A percentile compares a stretch with the other conserved stretches of the same genome.
phyloP scores from a whole-genome alignment of 2,888 invertebrate genomes.

The Erebia ligea region DNA sequence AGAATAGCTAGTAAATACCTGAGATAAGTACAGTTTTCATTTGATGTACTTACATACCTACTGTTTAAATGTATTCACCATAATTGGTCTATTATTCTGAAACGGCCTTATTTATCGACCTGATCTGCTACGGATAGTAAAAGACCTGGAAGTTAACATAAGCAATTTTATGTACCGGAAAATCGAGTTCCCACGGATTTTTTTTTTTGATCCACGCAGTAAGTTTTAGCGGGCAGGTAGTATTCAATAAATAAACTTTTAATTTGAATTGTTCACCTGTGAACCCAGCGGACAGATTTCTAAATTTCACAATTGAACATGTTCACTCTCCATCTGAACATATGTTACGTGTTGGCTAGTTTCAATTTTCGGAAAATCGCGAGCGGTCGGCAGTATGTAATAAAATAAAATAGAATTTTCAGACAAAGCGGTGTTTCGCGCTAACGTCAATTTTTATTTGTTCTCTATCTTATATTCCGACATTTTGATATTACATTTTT shows the following conservation, averaged over 20 bases:
- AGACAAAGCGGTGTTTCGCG: slow-evolving; percentile 29
- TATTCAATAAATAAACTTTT: neutral
- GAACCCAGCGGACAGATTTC: slow-evolving; percentile 14
- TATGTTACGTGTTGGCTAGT: slow-evolving; percentile 26
- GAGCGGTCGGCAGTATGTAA: slow-evolving; percentile 27
- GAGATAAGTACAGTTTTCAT: too few species aligned
- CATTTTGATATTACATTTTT: slow-evolving; percentile 25
- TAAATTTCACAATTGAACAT: slow-evolving; percentile 24
- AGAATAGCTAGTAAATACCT: too few species aligned
- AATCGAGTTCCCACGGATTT: too few species aligned
- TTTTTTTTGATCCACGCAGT: neutral
- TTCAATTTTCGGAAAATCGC: slow-evolving; percentile 29
- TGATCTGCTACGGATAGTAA: too few species aligned
- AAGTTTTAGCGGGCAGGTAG: too few species aligned
- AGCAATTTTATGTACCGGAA: too few species aligned
- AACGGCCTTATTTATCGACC: too few species aligned
- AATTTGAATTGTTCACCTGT: slow-evolving; percentile 21
- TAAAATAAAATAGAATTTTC: slow-evolving; percentile 30
- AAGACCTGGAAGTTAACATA: too few species aligned
- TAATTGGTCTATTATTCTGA: too few species aligned
- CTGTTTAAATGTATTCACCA: too few species aligned
- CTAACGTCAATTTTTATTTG: slow-evolving; percentile 28
- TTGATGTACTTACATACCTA: too few species aligned
- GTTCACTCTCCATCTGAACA: slow-evolving; percentile 22
- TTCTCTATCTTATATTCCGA: slow-evolving; percentile 24